Conservation (phyloP, 2,113 vertebrate genomes). For the Tachuris rubrigastra region DNA sequence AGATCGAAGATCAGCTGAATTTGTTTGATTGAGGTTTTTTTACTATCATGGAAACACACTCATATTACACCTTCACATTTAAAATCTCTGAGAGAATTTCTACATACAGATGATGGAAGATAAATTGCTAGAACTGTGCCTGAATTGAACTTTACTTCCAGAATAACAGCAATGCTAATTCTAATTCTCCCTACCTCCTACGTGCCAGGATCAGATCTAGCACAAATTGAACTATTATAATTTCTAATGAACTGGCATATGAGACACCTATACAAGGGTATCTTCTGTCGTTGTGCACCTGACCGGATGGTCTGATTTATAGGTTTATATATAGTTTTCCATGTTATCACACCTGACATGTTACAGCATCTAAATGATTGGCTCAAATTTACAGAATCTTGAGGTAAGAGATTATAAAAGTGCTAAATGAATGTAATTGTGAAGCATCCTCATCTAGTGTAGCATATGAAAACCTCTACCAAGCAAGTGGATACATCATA, state of each 20-base stretch:
- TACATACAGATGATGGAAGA: neutral
- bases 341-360: neutral
- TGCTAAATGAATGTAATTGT: neutral
- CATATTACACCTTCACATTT: neutral
- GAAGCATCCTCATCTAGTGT: neutral
- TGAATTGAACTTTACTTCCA: neutral
- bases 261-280: neutral
- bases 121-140: neutral
- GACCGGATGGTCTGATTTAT: neutral
- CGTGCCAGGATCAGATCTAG: neutral
- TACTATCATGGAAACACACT: neutral
- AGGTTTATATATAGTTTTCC: neutral
- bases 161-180: neutral
- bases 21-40: neutral
- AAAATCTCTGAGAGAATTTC: neutral
- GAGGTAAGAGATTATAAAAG: neutral
- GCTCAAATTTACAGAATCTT: neutral
- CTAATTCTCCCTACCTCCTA: neutral
- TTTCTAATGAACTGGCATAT: neutral
- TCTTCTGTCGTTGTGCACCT: neutral
- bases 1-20: neutral
- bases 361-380: neutral
- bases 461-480: neutral
- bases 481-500: neutral
- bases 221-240: neutral